phyloP scores from a whole-genome alignment of 2,113 vertebrate species.

The Anarrhichthys ocellatus region DNA sequence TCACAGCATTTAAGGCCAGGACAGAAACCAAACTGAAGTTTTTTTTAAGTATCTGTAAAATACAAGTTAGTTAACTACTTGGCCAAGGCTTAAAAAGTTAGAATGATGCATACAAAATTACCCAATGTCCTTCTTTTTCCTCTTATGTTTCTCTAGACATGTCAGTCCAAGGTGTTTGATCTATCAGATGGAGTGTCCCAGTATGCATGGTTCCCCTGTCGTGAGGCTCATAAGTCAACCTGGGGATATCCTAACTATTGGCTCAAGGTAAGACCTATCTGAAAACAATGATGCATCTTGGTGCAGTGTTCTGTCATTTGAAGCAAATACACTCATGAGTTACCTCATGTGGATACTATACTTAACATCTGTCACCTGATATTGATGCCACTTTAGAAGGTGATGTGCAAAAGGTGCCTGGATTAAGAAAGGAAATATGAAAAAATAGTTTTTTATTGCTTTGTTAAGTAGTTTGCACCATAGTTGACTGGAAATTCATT shows the following conservation, averaged over 20 bases:
- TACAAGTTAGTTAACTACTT: too few relatives aligned
- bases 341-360: neutral
- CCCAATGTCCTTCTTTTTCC: neutral
- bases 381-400: neutral
- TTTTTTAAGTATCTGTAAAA: neutral
- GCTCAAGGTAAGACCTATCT: conserved; percentile 88
- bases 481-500: too few relatives aligned
- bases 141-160: conserved; percentile 81
- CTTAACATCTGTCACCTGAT: conserved; percentile 3
- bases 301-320: neutral
- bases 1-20: conserved; percentile 13
- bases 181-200: conserved; percentile 92
- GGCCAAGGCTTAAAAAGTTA: neutral
- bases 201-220: conserved; percentile 97
- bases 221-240: conserved; percentile 81
- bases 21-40: conserved; percentile 3
- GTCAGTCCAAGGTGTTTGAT: conserved; percentile 95
- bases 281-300: neutral
- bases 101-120: neutral
- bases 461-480: too few relatives aligned
- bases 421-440: neutral
- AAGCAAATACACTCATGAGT: neutral
- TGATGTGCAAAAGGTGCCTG: neutral
- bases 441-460: too few relatives aligned
- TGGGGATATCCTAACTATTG: conserved; percentile 88